A percentile compares a stretch with the other conserved stretches of the same genome.
Evolutionary conservation across 2,113 vertebrate genomes (phyloP).

Genomic region (Echinops telfairi): DNA sequence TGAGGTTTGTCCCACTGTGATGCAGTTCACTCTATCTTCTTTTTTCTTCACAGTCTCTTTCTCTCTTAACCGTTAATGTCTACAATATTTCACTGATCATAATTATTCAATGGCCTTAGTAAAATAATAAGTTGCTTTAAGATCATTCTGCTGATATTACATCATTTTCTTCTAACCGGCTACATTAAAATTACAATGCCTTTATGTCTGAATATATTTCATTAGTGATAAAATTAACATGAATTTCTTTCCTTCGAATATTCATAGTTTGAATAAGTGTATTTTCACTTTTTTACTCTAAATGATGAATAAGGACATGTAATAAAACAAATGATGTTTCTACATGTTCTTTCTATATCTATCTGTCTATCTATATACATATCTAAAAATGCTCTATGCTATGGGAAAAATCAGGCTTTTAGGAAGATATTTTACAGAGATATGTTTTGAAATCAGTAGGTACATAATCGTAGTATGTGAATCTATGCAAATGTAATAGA

Average conservation of each 20-base stretch:
- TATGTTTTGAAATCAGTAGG: slow-evolving; percentile 15
- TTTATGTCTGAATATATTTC: slow-evolving; percentile 68
- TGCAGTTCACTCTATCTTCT: neutral
- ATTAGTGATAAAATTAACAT: slow-evolving; percentile 55
- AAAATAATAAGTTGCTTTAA: slow-evolving; percentile 68
- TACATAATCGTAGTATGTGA: neutral
- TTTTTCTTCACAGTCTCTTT: slow-evolving; percentile 6
- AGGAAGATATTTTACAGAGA: slow-evolving; percentile 54
- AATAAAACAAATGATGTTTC: slow-evolving; percentile 60
- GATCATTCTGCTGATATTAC: neutral
- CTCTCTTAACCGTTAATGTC: neutral
- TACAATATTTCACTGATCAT: slow-evolving; percentile 17
- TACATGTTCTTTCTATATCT: neutral
- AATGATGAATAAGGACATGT: slow-evolving; percentile 37
- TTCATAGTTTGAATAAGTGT: slow-evolving; percentile 56
- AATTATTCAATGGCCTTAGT: slow-evolving; percentile 54
- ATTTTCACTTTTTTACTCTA: slow-evolving; percentile 66
- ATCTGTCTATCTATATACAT: neutral
- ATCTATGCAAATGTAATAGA: slow-evolving; percentile 9
- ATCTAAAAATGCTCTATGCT: neutral
- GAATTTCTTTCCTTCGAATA: slow-evolving; percentile 61
- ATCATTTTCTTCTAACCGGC: slow-evolving; percentile 50
- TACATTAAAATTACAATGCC: slow-evolving; percentile 38
- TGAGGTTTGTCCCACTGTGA: neutral
- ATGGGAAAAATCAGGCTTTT: neutral